A percentile compares a stretch with the other conserved stretches of the same genome.
Conservation (phyloP, 2,797 vertebrate species). For the Smutsia temminckii region DNA sequence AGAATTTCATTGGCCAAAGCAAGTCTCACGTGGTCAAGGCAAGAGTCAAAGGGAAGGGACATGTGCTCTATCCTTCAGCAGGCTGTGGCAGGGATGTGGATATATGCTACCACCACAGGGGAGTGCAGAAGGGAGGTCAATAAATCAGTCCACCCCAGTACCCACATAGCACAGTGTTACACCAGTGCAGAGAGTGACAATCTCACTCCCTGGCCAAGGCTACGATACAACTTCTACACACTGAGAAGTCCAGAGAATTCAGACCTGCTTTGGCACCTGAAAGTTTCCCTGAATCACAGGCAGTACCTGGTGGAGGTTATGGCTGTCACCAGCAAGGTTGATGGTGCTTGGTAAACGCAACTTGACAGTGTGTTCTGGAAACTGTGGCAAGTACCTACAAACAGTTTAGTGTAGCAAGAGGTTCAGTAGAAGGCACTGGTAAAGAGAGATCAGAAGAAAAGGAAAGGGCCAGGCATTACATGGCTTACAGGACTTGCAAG, state of each 20-base stretch:
- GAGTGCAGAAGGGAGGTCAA: neutral
- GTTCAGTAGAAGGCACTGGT: neutral
- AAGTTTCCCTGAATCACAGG: neutral
- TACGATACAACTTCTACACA: neutral
- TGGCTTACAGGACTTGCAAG: neutral
- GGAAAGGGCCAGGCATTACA: neutral
- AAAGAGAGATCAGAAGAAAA: neutral
- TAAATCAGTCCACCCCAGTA: neutral
- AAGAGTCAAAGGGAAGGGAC: neutral
- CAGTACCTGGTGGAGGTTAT: neutral
- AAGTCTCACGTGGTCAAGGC: neutral
- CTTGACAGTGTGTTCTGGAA: neutral
- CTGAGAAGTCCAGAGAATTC: neutral
- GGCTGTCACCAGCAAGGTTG: neutral
- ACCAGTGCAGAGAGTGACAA: neutral
- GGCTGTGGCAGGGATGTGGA: neutral
- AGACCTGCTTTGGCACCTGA: neutral
- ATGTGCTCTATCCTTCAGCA: neutral
- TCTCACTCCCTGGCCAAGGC: neutral
- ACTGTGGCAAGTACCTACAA: neutral
- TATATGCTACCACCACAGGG: neutral
- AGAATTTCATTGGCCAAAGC: neutral
- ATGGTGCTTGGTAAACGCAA: neutral
- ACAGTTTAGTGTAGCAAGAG: neutral
- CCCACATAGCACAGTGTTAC: neutral